Percentiles rank a stretch among this genome's conserved stretches.
phyloP scores from a whole-genome alignment of 2,113 vertebrate species.

The Ia io region DNA sequence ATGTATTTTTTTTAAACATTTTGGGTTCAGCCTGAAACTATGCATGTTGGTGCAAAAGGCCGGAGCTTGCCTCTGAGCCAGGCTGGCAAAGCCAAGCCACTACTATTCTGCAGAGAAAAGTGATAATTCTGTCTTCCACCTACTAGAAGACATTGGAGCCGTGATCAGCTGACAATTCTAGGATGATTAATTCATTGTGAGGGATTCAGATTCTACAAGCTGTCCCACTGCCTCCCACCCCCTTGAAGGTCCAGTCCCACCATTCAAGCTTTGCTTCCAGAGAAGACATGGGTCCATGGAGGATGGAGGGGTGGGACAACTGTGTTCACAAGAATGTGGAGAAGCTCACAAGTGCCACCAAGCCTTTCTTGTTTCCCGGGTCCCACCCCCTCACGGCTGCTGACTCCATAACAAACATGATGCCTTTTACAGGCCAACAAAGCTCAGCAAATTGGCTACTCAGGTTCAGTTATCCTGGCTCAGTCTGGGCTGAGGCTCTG shows the following conservation, averaged over 20 bases:
- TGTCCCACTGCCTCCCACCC: rapidly evolving
- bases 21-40: neutral
- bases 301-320: neutral
- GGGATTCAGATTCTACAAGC: rapidly evolving
- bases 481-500: conserved; percentile 85
- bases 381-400: conserved; percentile 75
- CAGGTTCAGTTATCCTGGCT: conserved; percentile 85
- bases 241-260: neutral
- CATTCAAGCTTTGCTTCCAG: neutral
- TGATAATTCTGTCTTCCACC: neutral
- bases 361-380: neutral
- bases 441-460: conserved; percentile 91
- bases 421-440: conserved; percentile 85
- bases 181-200: neutral
- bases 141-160: neutral
- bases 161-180: neutral
- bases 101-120: neutral
- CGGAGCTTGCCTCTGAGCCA: neutral
- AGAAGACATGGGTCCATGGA: no score
- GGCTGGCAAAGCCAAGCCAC: neutral
- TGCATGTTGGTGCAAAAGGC: rapidly evolving
- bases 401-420: conserved; percentile 61
- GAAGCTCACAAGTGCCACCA: neutral
- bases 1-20: neutral
- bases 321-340: neutral